Base-by-base conservation (phyloP, 1,140 invertebrate genomes). In the Parasteatoda tepidariorum region DNA sequence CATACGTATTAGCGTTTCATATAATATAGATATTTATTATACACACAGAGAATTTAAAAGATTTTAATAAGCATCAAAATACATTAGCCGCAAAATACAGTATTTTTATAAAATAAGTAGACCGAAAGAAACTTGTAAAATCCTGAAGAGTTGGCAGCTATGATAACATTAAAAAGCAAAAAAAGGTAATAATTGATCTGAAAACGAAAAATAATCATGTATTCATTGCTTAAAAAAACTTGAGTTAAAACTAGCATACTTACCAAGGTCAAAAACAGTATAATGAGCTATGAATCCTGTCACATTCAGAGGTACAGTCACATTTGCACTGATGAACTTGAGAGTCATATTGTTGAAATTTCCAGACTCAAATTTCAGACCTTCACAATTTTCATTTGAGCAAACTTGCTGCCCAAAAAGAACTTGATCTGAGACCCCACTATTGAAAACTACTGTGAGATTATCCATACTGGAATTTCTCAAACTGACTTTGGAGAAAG, bases 401-500 rank as follows among this genome's bases (percentile, higher is more conserved):
- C 78, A 82, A 9, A 82, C 67, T 31, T 82, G 78, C 26, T 82
- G 78, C 22, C 67, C 78, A 82, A 67, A 48, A 41, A 82, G 78
- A 71, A 61, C 26, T n/a, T 22, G 31, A n/a, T 59, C 18, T 28
- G 33, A 41, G 38, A 31, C 18, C 28, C 11, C 33, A 82, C 30
- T 41, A 33, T 82, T 59, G 33, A 30, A 82, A 71, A 33, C n/a
- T 15, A 82, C 26, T 13, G 78, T 82, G 9, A 82, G 54, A 41
- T 82, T 82, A 13, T 82, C 78, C 66, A 82, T 70, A 41, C 78
- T 82, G 22, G 78, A 41, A 62, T 82, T 82, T 11, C 78, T 33
- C 18, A 82, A 71, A 48, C 78, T 82, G 15, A 82, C 78, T 61
- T 82, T 82, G n/a, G 78, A 82, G 48, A 82, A 82, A 28, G 78